phyloP scores from a whole-genome alignment of 37 sponge, comb jelly and placozoan genomes.

The Beroe forskalii region DNA sequence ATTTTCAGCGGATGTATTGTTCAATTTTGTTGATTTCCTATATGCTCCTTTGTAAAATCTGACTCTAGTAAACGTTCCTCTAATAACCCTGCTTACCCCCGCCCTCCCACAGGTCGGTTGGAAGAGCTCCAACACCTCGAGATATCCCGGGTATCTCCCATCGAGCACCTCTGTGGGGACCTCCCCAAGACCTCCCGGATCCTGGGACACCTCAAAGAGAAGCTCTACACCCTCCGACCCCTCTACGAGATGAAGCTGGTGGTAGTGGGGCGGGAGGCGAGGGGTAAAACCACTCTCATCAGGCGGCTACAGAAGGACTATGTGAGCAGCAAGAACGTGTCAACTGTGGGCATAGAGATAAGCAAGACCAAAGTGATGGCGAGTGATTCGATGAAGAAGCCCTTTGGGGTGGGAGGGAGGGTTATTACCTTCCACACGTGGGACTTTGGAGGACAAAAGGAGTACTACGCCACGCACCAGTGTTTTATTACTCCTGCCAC shows the following conservation, averaged over 20 bases:
- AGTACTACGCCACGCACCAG: conserved; percentile 98
- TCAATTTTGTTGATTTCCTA: too few relatives aligned
- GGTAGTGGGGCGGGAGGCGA: conserved; percentile 84
- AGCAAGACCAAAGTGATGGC: conserved; percentile 71
- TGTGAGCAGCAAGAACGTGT: conserved; percentile 77
- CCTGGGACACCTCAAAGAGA: conserved; percentile 80
- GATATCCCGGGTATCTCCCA: background rate
- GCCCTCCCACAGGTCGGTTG: background rate
- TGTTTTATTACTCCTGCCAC: conserved; percentile 95
- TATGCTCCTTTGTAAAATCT: too few relatives aligned
- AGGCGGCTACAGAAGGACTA: conserved; percentile 74
- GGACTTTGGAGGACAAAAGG: conserved; percentile 97
- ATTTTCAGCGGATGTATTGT: too few relatives aligned
- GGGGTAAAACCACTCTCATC: conserved; percentile 91
- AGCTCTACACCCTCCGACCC: conserved; percentile 74
- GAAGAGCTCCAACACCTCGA: conserved; percentile 51
- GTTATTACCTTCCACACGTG: conserved; percentile 84
- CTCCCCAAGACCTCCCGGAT: conserved; percentile 48
- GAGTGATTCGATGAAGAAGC: conserved; percentile 42
- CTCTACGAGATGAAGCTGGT: conserved; percentile 93
- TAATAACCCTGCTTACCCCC: too few relatives aligned
- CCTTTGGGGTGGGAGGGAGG: conserved; percentile 43
- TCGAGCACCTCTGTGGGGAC: background rate
- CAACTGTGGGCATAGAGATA: conserved; percentile 92
- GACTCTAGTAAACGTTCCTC: too few relatives aligned